Base-by-base conservation (phyloP, 2,113 vertebrate genomes). In the Connochaetes taurinus region DNA sequence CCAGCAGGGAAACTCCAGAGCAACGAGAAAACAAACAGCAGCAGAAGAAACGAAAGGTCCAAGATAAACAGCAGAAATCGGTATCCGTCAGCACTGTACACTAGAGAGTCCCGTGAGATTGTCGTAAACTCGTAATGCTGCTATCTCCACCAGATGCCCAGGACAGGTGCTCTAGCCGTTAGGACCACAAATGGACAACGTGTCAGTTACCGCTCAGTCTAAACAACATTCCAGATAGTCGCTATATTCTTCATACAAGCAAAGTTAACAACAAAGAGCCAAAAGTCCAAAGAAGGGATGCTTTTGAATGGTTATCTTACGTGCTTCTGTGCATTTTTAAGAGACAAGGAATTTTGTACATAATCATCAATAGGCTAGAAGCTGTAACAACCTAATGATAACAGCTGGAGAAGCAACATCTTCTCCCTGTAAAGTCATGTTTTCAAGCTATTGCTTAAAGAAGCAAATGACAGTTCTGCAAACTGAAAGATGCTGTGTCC, bases 1-100 rank as follows among this genome's bases (percentile, higher is more conserved):
- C 99, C 96, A 99, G 99, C 97, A 98, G 97, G 31, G 98, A 98
- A 60, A 99, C 99, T 87, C 99, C 98, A 95, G 99, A 99, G 95
- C 99, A 99, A 98, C 99, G 98, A 97, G 99, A 99, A 98, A 99
- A 99, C 98, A 99, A 99, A 99, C 99, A 98, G 36, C 99, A 99
- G 99, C 99, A 99, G 97, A 99, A 99, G 98, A 99, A 98, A 96
- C 99, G 99, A 97, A 99, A 99, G 98, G 98, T 98, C 96, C 99
- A 99, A 86, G 99, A 99, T 95, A 99, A 99, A 98, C 99, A 99
- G 78, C 97, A 98, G 83, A 98, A 98, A 97, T 98, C 99, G 95
- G 98, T 99, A 95, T 98, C 98, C 7, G 81, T 96, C 78, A 98
- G 99, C 98, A 98, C 98, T 95, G 99, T 98, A 98, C 99, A 99